Evolutionary conservation across 2,113 vertebrate genomes (phyloP).

Genomic region (Clarias magur): DNA sequence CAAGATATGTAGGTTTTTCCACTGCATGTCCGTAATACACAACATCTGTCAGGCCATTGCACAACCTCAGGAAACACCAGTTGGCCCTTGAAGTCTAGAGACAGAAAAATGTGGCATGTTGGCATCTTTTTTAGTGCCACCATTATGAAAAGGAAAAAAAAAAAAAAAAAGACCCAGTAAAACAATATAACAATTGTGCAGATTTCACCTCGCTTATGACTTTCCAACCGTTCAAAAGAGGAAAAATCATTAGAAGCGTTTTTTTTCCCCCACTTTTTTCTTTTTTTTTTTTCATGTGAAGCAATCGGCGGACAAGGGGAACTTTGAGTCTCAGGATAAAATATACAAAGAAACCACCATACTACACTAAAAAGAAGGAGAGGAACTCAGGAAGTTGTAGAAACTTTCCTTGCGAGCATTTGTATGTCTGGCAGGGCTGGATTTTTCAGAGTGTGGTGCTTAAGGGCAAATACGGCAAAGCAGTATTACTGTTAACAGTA

Average conservation of each 20-base stretch:
- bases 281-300: conserved; percentile 50
- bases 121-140: conserved; percentile 66
- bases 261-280: conserved; percentile 15
- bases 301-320: conserved; percentile 68
- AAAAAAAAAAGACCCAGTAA: conserved; percentile 42
- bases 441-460: neutral
- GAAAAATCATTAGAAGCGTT: conserved; percentile 67
- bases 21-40: conserved; percentile 52
- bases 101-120: conserved; percentile 60
- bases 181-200: conserved; percentile 71
- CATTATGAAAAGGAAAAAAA: conserved; percentile 55
- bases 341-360: conserved; percentile 56
- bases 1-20: conserved; percentile 48
- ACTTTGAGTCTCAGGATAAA: conserved; percentile 64
- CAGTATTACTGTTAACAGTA: neutral
- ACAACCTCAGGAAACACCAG: conserved; percentile 63
- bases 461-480: neutral
- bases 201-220: conserved; percentile 59
- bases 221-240: conserved; percentile 68
- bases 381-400: conserved; percentile 30
- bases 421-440: conserved; percentile 2
- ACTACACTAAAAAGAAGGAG: conserved; percentile 28
- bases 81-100: conserved; percentile 55
- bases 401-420: conserved; percentile 22
- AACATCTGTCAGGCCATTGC: conserved; percentile 61